phyloP scores from a whole-genome alignment of 2,888 invertebrate genomes.

The Rhaphigaster nebulosa region DNA sequence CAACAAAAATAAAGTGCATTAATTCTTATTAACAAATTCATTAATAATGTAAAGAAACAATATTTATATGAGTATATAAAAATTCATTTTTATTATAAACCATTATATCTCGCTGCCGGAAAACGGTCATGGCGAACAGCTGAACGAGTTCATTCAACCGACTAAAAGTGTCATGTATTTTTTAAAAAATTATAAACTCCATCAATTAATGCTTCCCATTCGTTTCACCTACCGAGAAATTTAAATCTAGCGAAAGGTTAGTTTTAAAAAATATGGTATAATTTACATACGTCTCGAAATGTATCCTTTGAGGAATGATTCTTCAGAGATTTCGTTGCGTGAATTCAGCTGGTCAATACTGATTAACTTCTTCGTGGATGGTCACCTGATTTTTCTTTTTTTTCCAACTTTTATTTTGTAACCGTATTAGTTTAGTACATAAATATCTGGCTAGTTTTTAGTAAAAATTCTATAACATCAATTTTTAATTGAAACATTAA shows the following conservation, averaged over 20 bases:
- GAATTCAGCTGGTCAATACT: background rate
- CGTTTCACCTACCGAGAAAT: background rate
- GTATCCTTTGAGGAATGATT: background rate
- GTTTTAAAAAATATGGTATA: background rate
- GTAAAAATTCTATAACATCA: no score
- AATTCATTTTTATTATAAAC: background rate
- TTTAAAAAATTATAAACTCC: background rate
- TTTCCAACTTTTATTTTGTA: background rate
- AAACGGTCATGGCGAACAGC: slow-evolving; percentile 26
- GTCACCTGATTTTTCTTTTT: background rate
- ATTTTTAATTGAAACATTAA: no score
- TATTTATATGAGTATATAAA: background rate
- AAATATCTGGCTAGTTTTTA: no score
- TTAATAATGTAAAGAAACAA: background rate
- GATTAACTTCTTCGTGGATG: background rate
- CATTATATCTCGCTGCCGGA: background rate
- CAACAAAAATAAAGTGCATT: background rate
- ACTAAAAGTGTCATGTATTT: background rate
- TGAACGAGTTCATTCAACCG: background rate
- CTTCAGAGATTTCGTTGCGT: background rate
- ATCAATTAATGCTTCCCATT: background rate
- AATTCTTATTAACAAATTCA: background rate
- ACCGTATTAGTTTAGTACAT: background rate
- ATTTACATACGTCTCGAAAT: background rate
- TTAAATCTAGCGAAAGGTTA: no score